Conservation (phyloP, 2,888 invertebrate species). For the Escarpia spicata region DNA sequence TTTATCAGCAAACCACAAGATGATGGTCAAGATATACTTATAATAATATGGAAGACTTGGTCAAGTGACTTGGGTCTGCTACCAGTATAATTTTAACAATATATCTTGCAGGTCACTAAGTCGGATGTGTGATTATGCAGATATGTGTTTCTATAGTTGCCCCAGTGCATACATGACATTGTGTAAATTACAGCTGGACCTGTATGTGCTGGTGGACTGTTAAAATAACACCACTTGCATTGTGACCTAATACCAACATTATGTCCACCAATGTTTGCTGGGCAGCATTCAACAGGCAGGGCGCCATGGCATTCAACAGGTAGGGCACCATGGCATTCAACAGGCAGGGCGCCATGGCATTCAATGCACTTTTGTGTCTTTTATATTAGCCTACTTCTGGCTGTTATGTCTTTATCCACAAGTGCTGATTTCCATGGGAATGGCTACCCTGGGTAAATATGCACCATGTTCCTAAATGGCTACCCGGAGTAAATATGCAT, state of each 20-base stretch:
- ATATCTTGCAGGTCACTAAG: not conserved
- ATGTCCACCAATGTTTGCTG: not conserved
- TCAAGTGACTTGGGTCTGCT: not conserved
- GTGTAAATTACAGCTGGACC: not conserved
- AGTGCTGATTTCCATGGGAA: not conserved
- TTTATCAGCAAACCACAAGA: no score
- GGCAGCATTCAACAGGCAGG: not conserved
- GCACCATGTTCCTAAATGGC: not conserved
- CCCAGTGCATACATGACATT: not conserved
- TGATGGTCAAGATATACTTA: not conserved
- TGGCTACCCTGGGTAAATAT: not conserved
- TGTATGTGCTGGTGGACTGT: not conserved
- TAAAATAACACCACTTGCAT: not conserved
- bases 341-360: no score
- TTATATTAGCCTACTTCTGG: not conserved
- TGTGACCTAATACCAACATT: not conserved
- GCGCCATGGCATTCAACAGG: not conserved
- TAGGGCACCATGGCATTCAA: not conserved
- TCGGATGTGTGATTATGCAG: not conserved
- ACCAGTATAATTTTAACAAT: not conserved
- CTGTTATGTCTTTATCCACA: slow-evolving; percentile 5
- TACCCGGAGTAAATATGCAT: not conserved
- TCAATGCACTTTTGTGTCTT: not conserved
- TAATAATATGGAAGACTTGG: not conserved
- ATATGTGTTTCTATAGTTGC: not conserved